Evolutionary conservation across 2,797 vertebrate species (phyloP).

Genomic region (Hyperoplus lanceolatus): DNA sequence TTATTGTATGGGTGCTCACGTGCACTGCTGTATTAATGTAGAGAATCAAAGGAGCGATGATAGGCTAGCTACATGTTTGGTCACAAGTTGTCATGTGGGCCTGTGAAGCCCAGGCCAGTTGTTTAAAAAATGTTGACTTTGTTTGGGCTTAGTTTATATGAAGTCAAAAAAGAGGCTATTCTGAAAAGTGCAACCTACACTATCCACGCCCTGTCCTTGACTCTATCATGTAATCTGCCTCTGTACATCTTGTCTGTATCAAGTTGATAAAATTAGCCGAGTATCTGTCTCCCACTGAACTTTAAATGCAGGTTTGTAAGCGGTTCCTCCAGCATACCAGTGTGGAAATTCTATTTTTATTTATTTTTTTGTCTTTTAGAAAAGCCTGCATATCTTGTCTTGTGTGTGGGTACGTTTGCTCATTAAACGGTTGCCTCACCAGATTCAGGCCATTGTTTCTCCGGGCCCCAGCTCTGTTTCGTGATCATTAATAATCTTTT

Average conservation of each 20-base stretch:
- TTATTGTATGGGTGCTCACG: conserved; percentile 23
- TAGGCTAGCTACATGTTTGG: conserved; percentile 3
- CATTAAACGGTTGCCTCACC: conserved; percentile 54
- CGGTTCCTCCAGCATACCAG: conserved; percentile 17
- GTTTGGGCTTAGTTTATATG: not conserved
- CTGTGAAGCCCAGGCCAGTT: not conserved
- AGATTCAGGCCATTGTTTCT: conserved; percentile 61
- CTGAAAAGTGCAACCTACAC: conserved; percentile 28
- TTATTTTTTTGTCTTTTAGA: conserved; percentile 9
- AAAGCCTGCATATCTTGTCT: conserved; percentile 27
- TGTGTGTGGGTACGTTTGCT: conserved; percentile 45
- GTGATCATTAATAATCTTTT: conserved; percentile 67
- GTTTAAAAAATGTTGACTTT: conserved; percentile 10
- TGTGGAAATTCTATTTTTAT: conserved; percentile 18
- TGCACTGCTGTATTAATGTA: conserved; percentile 40
- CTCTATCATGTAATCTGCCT: conserved; percentile 40
- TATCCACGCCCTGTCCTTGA: conserved; percentile 53
- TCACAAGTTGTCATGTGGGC: conserved; percentile 1
- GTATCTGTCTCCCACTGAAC: not conserved
- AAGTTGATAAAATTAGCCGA: conserved; percentile 53
- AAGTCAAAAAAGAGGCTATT: conserved; percentile 40
- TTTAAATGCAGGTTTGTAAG: conserved; percentile 9
- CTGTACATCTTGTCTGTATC: conserved; percentile 51
- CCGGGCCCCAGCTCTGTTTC: conserved; percentile 53
- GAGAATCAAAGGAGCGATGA: conserved; percentile 39